A percentile compares a stretch with the other conserved stretches of the same genome.
These are phyloP conservation scores for Neotoxoptera formosana DNA, from an alignment of 1,140 invertebrate genomes.

Conservation along the genomic window DNA sequence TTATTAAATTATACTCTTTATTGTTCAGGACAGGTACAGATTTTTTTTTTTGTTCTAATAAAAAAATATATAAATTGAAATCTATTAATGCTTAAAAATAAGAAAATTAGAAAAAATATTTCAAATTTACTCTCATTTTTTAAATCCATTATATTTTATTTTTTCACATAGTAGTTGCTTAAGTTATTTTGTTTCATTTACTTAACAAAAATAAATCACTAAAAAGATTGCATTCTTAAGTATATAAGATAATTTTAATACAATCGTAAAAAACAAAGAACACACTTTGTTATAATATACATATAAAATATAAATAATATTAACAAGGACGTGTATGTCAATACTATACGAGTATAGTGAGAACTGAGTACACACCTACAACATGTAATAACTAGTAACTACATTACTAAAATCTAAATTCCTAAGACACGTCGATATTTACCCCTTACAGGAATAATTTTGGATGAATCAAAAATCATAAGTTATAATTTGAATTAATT, in stretches of 20 bases:
- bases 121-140: neutral
- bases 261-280: neutral
- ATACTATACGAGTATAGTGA: neutral
- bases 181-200: neutral
- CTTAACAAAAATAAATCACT: neutral
- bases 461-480: neutral
- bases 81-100: neutral
- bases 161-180: neutral
- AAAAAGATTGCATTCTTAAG: neutral
- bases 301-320: too few species aligned
- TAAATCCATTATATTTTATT: neutral
- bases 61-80: neutral
- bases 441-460: neutral
- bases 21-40: neutral
- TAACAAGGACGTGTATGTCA: neutral
- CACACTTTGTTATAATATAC: too few species aligned
- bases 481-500: conserved; percentile 6
- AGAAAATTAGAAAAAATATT: neutral
- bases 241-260: neutral
- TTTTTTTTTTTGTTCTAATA: neutral
- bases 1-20: neutral
- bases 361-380: too few species aligned
- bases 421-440: neutral
- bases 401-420: neutral
- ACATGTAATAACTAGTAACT: neutral